Evolutionary conservation across 2,113 vertebrate genomes (phyloP).

Genomic region (Lichenostomus cassidix): DNA sequence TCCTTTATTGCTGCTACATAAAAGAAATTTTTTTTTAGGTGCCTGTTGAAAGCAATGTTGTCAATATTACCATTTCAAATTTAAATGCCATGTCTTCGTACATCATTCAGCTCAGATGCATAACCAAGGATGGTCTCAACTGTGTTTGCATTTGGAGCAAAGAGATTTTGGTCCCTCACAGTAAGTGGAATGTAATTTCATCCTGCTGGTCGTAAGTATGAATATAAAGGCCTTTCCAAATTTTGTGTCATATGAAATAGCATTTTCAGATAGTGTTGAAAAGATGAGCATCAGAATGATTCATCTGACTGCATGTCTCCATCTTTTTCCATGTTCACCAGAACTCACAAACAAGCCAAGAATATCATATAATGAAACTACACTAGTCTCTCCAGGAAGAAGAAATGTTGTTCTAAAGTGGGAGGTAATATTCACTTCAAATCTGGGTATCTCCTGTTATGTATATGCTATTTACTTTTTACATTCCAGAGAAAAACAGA

Average conservation of each 20-base stretch:
- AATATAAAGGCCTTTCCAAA: background rate
- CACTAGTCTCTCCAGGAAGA: slow-evolving; percentile 40
- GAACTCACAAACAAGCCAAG: slow-evolving; percentile 45
- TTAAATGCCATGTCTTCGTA: slow-evolving; percentile 46
- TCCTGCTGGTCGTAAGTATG: background rate
- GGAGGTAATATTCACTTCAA: slow-evolving; percentile 25
- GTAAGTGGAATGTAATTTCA: slow-evolving; percentile 40
- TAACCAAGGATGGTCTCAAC: background rate
- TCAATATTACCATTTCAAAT: slow-evolving; percentile 24
- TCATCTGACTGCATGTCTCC: background rate
- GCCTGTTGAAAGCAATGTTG: background rate
- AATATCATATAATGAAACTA: slow-evolving; percentile 30
- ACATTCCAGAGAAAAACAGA: background rate
- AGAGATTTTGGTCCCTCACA: slow-evolving; percentile 57
- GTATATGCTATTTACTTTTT: background rate
- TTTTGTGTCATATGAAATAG: background rate
- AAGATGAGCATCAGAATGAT: background rate
- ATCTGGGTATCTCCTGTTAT: background rate
- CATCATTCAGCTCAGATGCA: slow-evolving; percentile 48
- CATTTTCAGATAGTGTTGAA: background rate
- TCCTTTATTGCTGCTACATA: background rate
- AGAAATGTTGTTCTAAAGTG: slow-evolving; percentile 48
- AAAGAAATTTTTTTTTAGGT: slow-evolving; percentile 25
- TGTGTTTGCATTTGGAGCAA: slow-evolving; percentile 58
- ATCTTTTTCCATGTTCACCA: background rate